A percentile compares a stretch with the other conserved stretches of the same genome.
These are phyloP conservation scores for Mesocentrotus franciscanus DNA, from an alignment of 53 echinoderm and acorn worm species.

Conservation along the genomic window DNA sequence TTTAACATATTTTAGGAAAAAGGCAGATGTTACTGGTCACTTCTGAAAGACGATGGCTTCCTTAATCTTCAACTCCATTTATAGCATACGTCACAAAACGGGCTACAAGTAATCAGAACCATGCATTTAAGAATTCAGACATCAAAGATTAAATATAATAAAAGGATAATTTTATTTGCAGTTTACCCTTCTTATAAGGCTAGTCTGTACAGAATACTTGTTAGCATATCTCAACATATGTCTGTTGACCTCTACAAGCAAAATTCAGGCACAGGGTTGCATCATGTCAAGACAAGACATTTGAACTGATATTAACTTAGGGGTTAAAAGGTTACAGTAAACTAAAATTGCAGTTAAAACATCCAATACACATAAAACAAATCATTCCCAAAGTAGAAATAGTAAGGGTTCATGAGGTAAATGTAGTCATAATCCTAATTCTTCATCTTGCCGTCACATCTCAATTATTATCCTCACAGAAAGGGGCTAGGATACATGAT, in stretches of 20 bases:
- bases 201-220: conserved; percentile 49
- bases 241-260: conserved; percentile 24
- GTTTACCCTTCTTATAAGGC: conserved; percentile 42
- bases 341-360: background rate
- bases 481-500: background rate
- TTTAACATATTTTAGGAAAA: background rate
- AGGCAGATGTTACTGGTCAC: background rate
- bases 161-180: conserved; percentile 51
- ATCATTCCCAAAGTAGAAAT: background rate
- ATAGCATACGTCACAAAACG: background rate
- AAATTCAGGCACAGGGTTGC: conserved; percentile 33
- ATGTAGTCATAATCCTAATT: background rate
- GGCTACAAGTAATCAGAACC: background rate
- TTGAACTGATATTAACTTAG: background rate
- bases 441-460: background rate
- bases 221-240: conserved; percentile 36
- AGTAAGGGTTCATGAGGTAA: background rate
- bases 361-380: background rate
- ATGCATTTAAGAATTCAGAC: background rate
- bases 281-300: background rate
- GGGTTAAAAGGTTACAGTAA: background rate
- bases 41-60: background rate
- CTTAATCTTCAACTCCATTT: background rate
- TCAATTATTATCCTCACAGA: background rate
- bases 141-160: background rate